These are phyloP conservation scores for Timandra comae DNA, from an alignment of 2,888 invertebrate genomes.

Conservation along the genomic window DNA sequence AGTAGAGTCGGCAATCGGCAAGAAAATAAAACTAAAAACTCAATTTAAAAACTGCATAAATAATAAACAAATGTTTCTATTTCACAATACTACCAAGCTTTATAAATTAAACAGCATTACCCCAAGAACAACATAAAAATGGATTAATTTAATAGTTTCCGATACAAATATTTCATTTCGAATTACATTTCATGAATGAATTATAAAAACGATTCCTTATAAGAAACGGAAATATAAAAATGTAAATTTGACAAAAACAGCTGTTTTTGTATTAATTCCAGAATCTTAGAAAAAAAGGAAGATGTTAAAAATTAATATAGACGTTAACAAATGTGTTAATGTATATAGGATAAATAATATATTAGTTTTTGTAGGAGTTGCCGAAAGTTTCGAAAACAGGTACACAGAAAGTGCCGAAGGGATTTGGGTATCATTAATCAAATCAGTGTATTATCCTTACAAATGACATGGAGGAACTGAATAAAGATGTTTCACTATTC, in stretches of 20 bases:
- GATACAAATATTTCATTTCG: constrained; percentile 19
- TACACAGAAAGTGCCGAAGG: constrained; percentile 35
- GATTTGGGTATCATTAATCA: constrained; percentile 59
- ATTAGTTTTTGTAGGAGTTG: constrained; percentile 54
- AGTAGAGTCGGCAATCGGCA: no score
- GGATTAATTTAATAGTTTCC: constrained; percentile 11
- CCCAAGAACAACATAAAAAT: constrained; percentile 6
- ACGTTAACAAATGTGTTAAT: constrained; percentile 63
- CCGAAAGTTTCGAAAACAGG: constrained; percentile 60
- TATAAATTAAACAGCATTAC: background rate
- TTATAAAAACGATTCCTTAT: background rate
- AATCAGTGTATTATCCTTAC: constrained; percentile 49
- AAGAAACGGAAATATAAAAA: constrained; percentile 45
- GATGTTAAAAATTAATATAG: constrained; percentile 60
- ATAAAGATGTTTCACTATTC: constrained; percentile 46
- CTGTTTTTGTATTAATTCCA: constrained; percentile 34
- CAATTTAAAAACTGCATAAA: no score
- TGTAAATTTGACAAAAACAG: constrained; percentile 51
- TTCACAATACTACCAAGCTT: no score
- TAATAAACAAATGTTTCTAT: no score
- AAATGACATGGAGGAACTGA: constrained; percentile 49
- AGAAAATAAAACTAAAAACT: no score
- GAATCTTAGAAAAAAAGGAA: constrained; percentile 37
- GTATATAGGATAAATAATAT: constrained; percentile 44
- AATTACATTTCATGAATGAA: constrained; percentile 1